A percentile compares a stretch with the other conserved stretches of the same genome.
Evolutionary conservation across 2,888 invertebrate species (phyloP).

Genomic region (Drosophila fungiperda): DNA sequence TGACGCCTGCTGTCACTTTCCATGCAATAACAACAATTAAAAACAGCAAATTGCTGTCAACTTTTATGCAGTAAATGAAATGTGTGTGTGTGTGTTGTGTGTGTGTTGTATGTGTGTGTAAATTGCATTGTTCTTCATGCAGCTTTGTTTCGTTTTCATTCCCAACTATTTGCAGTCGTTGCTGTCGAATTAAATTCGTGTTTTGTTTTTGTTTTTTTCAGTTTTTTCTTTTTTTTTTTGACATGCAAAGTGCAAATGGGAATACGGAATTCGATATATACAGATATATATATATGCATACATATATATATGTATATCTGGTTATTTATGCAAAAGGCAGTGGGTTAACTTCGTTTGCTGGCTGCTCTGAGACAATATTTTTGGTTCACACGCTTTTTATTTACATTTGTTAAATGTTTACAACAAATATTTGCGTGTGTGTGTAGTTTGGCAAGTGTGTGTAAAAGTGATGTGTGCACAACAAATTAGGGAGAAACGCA

Average conservation of each 20-base stretch:
- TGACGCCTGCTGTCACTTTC: constrained; percentile 38
- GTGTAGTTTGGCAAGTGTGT: constrained; percentile 14
- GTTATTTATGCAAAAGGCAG: constrained; percentile 36
- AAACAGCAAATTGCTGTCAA: constrained; percentile 64
- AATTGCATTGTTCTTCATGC: constrained; percentile 27
- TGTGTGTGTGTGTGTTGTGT: constrained; percentile 15
- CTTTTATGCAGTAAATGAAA: constrained; percentile 33
- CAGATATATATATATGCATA: constrained; percentile 8
- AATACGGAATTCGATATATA: constrained; percentile 47
- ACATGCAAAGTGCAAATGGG: constrained; percentile 55
- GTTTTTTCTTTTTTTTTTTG: constrained; percentile 2
- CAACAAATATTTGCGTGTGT: constrained; percentile 46
- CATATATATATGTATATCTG: not conserved
- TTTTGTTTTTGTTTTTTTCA: constrained; percentile 1
- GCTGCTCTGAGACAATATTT: constrained; percentile 54
- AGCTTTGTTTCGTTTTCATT: constrained; percentile 21
- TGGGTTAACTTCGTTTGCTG: constrained; percentile 8
- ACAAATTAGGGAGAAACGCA: constrained; percentile 12
- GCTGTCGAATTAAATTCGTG: constrained; percentile 8
- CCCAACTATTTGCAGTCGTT: constrained; percentile 1
- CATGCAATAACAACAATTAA: constrained; percentile 52
- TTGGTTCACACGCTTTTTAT: constrained; percentile 71
- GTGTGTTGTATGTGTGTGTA: constrained; percentile 7
- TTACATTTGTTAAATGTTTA: constrained; percentile 73
- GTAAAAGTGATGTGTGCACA: constrained; percentile 12